A percentile compares a stretch with the other conserved stretches of the same genome.
Evolutionary conservation across 2,113 vertebrate genomes (phyloP).

Genomic region (Mandrillus leucophaeus): DNA sequence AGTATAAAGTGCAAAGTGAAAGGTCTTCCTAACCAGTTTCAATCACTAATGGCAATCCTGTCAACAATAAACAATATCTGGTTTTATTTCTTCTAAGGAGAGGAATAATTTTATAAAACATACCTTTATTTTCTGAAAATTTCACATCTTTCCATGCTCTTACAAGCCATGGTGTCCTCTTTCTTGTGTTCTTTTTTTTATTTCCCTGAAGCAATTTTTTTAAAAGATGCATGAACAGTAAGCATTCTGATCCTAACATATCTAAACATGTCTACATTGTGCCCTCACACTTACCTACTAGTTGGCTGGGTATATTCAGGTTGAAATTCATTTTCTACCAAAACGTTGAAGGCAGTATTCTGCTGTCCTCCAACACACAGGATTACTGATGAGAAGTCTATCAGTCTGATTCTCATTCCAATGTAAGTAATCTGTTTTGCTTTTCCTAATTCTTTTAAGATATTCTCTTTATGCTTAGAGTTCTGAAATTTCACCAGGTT

Average conservation of each 20-base stretch:
- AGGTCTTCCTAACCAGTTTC: neutral
- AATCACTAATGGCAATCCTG: neutral
- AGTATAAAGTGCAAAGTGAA: neutral
- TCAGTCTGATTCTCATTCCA: neutral
- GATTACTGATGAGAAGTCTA: neutral
- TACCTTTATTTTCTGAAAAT: neutral
- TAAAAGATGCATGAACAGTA: neutral
- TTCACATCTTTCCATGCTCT: neutral
- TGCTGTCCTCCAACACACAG: neutral
- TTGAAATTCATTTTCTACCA: neutral
- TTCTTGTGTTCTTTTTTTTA: neutral
- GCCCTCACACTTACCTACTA: neutral
- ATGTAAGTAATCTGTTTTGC: neutral
- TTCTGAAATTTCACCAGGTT: neutral
- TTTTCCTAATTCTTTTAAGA: neutral
- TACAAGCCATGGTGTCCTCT: neutral
- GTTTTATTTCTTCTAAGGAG: neutral
- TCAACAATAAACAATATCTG: neutral
- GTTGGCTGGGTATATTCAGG: neutral
- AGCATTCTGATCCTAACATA: neutral
- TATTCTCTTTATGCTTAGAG: neutral
- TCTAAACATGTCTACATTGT: neutral
- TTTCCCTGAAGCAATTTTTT: neutral
- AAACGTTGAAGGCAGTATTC: neutral
- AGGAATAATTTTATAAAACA: neutral